Evolutionary conservation across 2,888 invertebrate genomes (phyloP).

Genomic region (Polymixis lichenea): DNA sequence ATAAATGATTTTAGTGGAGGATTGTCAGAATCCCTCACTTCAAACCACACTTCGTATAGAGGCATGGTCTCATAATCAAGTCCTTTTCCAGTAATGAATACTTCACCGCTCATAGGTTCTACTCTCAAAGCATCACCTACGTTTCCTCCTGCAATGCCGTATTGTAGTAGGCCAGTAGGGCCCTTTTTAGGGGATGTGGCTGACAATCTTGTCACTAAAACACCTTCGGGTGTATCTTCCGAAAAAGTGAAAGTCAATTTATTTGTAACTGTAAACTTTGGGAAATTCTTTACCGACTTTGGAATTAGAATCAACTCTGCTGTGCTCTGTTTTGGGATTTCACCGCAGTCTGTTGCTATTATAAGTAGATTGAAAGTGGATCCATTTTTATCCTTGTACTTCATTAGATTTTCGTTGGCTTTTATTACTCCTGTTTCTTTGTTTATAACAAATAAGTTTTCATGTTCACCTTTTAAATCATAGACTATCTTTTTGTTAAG

Average conservation of each 20-base stretch:
- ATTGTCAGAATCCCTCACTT: constrained; percentile 96
- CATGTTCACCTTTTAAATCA: constrained; percentile 94
- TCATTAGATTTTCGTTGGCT: constrained; percentile 92
- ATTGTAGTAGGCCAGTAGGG: constrained; percentile 92
- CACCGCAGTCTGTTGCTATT: constrained; percentile 95
- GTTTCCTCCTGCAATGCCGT: constrained; percentile 98
- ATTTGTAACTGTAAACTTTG: constrained; percentile 93
- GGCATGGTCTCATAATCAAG: constrained; percentile 96
- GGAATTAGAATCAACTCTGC: constrained; percentile 94
- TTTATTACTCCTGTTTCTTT: constrained; percentile 96
- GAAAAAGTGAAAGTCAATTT: constrained; percentile 94
- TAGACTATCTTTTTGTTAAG: constrained; percentile 95
- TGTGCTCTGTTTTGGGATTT: constrained; percentile 92
- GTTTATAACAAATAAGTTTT: constrained; percentile 94
- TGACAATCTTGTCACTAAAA: constrained; percentile 93
- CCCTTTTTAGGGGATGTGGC: constrained; percentile 96
- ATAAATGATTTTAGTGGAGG: constrained; percentile 95
- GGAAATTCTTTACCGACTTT: constrained; percentile 94
- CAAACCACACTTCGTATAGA: constrained; percentile 97
- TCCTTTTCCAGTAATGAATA: constrained; percentile 94
- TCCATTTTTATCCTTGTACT: constrained; percentile 88
- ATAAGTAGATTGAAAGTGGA: constrained; percentile 93
- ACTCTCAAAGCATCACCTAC: constrained; percentile 96
- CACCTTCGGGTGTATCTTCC: constrained; percentile 95
- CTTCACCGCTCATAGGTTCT: constrained; percentile 94